Evolutionary conservation across 2,888 invertebrate species (phyloP).

Genomic region (Drosophila paucipuncta): DNA sequence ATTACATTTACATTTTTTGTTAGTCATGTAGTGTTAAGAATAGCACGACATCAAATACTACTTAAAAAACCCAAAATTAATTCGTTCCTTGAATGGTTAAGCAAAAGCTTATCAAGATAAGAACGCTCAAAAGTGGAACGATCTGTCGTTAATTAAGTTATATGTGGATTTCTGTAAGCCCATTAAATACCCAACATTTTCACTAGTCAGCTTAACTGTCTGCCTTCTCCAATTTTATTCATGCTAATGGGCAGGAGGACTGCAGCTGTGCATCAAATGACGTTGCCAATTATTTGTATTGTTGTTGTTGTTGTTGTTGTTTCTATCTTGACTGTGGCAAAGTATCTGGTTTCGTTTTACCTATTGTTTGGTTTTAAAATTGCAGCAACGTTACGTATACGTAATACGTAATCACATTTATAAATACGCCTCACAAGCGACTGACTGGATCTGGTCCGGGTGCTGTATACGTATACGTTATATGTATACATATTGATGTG

Average conservation of each 20-base stretch:
- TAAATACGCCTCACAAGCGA: constrained; percentile 78
- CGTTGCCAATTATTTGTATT: constrained; percentile 48
- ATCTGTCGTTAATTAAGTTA: not conserved
- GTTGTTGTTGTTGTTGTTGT: constrained; percentile 1
- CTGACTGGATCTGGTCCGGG: constrained; percentile 8
- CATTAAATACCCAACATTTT: not conserved
- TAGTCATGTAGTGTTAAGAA: not conserved
- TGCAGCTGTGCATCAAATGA: constrained; percentile 14
- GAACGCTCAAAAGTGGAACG: not conserved
- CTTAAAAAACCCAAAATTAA: not conserved
- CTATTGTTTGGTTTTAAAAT: constrained; percentile 73
- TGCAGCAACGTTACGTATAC: constrained; percentile 69
- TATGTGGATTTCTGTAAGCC: not conserved
- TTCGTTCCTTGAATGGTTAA: not conserved
- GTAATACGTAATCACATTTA: constrained; percentile 82
- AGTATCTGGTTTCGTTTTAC: constrained; percentile 13
- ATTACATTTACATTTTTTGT: not conserved
- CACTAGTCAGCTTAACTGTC: not conserved
- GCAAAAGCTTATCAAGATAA: not conserved
- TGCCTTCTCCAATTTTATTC: not conserved
- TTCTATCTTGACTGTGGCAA: constrained; percentile 14
- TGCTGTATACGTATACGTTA: not conserved
- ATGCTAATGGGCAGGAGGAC: not conserved
- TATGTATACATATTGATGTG: constrained; percentile 71
- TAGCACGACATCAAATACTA: not conserved